Base-by-base conservation (phyloP, 2,113 vertebrate genomes). In the Periophthalmus modestus region DNA sequence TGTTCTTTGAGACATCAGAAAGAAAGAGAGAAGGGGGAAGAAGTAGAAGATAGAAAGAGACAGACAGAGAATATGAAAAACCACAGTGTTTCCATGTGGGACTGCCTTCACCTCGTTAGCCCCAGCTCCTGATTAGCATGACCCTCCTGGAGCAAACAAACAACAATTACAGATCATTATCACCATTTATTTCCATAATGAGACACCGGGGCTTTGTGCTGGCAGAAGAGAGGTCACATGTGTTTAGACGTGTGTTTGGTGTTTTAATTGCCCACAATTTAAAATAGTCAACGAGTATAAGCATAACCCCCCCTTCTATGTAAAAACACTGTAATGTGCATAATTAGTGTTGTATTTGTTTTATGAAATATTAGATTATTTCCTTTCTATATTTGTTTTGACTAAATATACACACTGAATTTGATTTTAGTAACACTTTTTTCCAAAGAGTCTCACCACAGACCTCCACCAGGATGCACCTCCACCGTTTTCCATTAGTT, bases 111-210 rank as follows among this genome's bases (percentile, higher is more conserved):
- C 85, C 80, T 85, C 81, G 84, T 87, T 87, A 87, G 83, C 80
- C 28, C 46, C 62, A 0, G 69, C 52, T 71, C 59, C 75, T 86
- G 75, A 87, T 90, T 88, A 82, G 83, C 79, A 76, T 84, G 69
- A 63, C 71, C 71, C 88, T 88, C 81, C 19, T 13, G 81, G 78
- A 68, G 71, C 72, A 65, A 69, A 74, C 39, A 81, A 85, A 84
- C 69, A 78, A 69, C 81, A 85, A 90, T 84, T 80, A 88, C 86
- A 69, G 85, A 90, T 90, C 68, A 55, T 84, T 90, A 87, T 90
- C 86, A 43, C 61, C 74, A 58, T 82, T 83, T 80, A 83, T 80
- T 84, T 85, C 73, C 81, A 82, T 88, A 81, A 87, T 65, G 82
- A 82, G 73, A 78, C 79, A 73, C 68, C 46, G 7, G 72, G 76